These are phyloP conservation scores for Leptinotarsa tumamoca DNA, from an alignment of 2,888 invertebrate species.

Conservation along the genomic window DNA sequence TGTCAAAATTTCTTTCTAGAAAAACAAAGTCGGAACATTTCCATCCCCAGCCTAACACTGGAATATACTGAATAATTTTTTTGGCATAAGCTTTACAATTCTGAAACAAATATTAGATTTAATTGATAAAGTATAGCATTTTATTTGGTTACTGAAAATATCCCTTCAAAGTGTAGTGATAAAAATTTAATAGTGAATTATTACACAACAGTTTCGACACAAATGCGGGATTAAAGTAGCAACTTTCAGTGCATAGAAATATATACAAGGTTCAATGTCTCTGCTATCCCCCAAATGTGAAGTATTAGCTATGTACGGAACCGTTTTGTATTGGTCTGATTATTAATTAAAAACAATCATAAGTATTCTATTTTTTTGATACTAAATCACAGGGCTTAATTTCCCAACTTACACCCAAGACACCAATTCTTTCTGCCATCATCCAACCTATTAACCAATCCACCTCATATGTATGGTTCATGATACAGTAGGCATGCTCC, in stretches of 20 bases:
- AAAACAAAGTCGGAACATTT: constrained; percentile 95
- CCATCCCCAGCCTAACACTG: constrained; percentile 96
- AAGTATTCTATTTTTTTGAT: not conserved
- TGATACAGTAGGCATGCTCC: constrained; percentile 89
- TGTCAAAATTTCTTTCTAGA: constrained; percentile 90
- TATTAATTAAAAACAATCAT: no score
- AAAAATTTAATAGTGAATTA: not conserved
- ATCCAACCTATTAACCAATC: constrained; percentile 97
- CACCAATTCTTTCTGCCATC: constrained; percentile 81
- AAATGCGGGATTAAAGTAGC: no score
- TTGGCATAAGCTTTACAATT: constrained; percentile 97
- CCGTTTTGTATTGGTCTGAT: no score
- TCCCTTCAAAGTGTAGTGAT: not conserved
- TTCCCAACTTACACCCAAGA: constrained; percentile 80
- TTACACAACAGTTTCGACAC: no score
- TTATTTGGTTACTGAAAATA: not conserved
- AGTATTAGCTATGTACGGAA: no score
- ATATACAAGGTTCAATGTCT: no score
- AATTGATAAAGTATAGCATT: not conserved
- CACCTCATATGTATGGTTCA: constrained; percentile 96
- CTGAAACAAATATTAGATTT: constrained; percentile 67
- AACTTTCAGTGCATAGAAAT: no score
- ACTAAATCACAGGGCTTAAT: not conserved
- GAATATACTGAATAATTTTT: constrained; percentile 89
- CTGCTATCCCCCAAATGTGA: no score